A percentile compares a stretch with the other conserved stretches of the same genome.
Conservation (phyloP, 2,113 vertebrate species). For the Callipepla squamata region DNA sequence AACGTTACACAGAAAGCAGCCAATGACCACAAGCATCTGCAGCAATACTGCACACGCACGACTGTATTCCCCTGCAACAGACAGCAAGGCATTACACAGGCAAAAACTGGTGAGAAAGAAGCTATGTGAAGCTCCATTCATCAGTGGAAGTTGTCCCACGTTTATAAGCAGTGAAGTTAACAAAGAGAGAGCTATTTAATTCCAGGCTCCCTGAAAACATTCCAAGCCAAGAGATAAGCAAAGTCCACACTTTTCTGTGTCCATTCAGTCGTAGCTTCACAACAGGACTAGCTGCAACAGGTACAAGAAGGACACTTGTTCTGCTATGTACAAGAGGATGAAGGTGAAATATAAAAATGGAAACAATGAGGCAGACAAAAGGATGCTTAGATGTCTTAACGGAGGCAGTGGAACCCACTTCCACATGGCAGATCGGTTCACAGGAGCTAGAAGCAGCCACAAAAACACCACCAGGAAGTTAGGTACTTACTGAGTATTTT, state of each 20-base stretch:
- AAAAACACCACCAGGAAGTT: neutral
- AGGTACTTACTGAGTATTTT: slow-evolving; percentile 92
- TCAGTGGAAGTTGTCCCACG: neutral
- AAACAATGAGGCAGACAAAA: neutral
- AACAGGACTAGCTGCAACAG: neutral
- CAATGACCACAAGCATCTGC: neutral
- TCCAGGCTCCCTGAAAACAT: neutral
- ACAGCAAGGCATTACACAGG: neutral
- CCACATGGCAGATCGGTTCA: neutral
- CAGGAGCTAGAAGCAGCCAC: neutral
- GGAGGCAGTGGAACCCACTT: neutral
- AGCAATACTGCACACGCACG: accelerated
- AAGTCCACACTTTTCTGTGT: neutral
- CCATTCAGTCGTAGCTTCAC: neutral
- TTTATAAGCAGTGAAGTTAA: neutral
- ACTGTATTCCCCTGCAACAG: accelerated
- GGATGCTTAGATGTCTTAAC: neutral
- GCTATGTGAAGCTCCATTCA: neutral
- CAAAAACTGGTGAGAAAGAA: neutral
- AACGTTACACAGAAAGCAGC: neutral
- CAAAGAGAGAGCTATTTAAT: neutral
- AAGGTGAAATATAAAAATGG: neutral
- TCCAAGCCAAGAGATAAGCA: neutral
- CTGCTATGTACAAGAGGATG: accelerated
- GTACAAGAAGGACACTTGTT: neutral